Conservation (phyloP, 1,140 invertebrate species). For the Trachelipus rathkii region DNA sequence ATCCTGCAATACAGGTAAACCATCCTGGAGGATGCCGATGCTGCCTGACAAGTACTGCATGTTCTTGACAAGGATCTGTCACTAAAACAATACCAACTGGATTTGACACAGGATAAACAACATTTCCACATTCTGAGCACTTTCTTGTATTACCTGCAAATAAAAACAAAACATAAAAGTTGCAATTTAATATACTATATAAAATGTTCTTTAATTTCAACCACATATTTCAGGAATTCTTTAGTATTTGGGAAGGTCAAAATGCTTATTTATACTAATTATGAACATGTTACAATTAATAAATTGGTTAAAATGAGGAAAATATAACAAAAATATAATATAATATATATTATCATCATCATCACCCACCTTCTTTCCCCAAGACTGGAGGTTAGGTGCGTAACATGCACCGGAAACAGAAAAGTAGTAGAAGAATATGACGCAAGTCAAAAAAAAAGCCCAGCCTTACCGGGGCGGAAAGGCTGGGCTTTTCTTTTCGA, state of each 20-base stretch:
- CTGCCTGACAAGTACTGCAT: slow-evolving; percentile 56
- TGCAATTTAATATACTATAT: neutral
- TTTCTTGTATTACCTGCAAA: slow-evolving; percentile 50
- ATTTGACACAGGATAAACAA: slow-evolving; percentile 48
- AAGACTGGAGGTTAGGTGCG: too few species aligned
- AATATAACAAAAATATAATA: too few species aligned
- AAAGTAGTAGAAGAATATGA: too few species aligned
- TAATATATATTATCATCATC: too few species aligned
- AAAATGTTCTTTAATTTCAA: neutral
- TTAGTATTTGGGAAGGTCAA: neutral
- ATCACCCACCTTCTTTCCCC: too few species aligned
- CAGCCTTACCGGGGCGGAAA: too few species aligned
- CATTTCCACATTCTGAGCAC: slow-evolving; percentile 47
- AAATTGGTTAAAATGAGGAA: too few species aligned
- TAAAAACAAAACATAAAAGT: slow-evolving; percentile 46
- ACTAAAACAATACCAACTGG: slow-evolving; percentile 60
- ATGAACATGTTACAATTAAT: too few species aligned
- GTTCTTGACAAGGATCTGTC: slow-evolving; percentile 51
- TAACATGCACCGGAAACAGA: too few species aligned
- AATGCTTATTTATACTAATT: neutral
- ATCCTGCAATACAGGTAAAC: slow-evolving; percentile 60
- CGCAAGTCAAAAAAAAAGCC: too few species aligned
- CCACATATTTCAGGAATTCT: neutral
- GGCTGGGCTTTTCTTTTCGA: too few species aligned
- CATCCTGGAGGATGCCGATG: slow-evolving; percentile 55